These are phyloP conservation scores for Lucinisca nassula DNA, from an alignment of 2,888 invertebrate species.

Conservation along the genomic window DNA sequence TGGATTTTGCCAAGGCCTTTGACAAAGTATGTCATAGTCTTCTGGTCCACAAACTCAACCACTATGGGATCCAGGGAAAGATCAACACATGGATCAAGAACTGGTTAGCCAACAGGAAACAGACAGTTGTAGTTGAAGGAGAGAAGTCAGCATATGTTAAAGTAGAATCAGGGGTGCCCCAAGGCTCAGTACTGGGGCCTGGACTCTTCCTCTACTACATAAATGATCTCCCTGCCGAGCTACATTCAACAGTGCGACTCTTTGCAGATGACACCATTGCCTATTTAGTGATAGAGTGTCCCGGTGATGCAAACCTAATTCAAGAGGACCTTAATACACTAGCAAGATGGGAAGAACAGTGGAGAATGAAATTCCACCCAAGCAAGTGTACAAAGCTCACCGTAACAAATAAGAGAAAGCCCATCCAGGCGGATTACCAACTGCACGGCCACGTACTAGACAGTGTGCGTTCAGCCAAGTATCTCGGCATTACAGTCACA, in stretches of 20 bases:
- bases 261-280: slow-evolving; percentile 22
- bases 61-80: slow-evolving; percentile 14
- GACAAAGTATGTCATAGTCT: slow-evolving; percentile 2
- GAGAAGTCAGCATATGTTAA: not conserved
- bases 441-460: slow-evolving; percentile 16
- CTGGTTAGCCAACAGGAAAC: not conserved
- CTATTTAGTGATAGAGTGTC: not conserved
- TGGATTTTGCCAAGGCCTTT: slow-evolving; percentile 32
- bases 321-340: slow-evolving; percentile 20
- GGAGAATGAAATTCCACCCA: slow-evolving; percentile 29
- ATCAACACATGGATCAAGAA: not conserved
- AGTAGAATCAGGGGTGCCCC: not conserved
- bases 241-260: slow-evolving; percentile 9
- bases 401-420: not conserved
- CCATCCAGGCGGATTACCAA: not conserved
- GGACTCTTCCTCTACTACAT: not conserved
- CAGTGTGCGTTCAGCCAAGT: slow-evolving; percentile 11
- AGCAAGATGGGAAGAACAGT: slow-evolving; percentile 8
- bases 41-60: slow-evolving; percentile 3
- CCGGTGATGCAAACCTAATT: not conserved
- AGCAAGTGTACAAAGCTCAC: slow-evolving; percentile 27
- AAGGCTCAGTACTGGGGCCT: not conserved
- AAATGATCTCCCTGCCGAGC: slow-evolving; percentile 8
- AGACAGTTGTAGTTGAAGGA: not conserved
- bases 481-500: slow-evolving; percentile 26